Evolutionary conservation across 2,888 invertebrate genomes (phyloP).

Genomic region (Campoplex capitator): DNA sequence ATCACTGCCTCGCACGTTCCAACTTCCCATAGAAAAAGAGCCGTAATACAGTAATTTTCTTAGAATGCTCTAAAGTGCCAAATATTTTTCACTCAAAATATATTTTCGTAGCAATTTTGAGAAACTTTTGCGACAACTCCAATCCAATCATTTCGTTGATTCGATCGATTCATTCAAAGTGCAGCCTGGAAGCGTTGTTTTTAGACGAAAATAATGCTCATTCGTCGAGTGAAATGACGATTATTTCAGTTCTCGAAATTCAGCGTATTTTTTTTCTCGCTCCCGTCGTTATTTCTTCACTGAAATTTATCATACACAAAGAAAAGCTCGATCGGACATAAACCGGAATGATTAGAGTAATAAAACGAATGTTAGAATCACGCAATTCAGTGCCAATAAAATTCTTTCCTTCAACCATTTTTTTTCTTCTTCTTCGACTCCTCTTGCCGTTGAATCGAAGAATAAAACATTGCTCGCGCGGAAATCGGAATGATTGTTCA

Average conservation of each 20-base stretch:
- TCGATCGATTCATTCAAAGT: not conserved
- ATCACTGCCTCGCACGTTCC: too few species aligned
- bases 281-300: not conserved
- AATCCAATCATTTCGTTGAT: not conserved
- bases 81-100: not conserved
- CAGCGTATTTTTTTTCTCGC: not conserved
- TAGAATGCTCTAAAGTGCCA: not conserved
- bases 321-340: not conserved
- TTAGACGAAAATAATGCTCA: not conserved
- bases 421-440: not conserved
- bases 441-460: not conserved
- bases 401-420: not conserved
- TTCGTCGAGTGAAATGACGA: not conserved
- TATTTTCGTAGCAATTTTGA: not conserved
- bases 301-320: too few species aligned
- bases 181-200: not conserved
- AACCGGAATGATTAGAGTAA: not conserved
- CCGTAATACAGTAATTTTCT: not conserved
- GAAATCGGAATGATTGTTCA: conserved; percentile 36
- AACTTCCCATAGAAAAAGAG: too few species aligned
- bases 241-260: not conserved
- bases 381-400: not conserved
- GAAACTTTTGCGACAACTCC: not conserved
- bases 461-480: not conserved
- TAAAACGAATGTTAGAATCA: not conserved